These are phyloP conservation scores for Siderastrea radians DNA, from an alignment of 92 coral and sea anemone species.

Conservation along the genomic window DNA sequence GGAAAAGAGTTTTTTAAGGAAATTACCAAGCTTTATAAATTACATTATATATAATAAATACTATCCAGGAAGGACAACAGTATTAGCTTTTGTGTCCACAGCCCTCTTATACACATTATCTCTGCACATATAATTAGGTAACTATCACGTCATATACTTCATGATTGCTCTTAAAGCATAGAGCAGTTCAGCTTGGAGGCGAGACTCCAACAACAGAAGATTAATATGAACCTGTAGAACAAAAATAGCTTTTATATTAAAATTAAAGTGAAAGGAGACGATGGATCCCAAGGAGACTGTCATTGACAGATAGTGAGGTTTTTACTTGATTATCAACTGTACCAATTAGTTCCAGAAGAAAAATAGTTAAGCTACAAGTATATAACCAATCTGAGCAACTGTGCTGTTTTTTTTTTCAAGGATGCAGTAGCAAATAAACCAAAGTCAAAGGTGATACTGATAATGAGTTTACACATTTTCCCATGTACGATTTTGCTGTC, in stretches of 20 bases:
- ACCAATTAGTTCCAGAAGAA: too few species aligned
- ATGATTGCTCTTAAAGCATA: constrained; percentile 94
- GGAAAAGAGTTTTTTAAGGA: not conserved
- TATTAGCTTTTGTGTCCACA: not conserved
- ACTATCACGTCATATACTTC: constrained; percentile 84
- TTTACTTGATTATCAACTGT: too few species aligned
- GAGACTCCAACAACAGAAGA: constrained; percentile 90
- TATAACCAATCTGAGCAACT: too few species aligned
- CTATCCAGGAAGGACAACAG: not conserved
- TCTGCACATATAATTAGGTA: not conserved
- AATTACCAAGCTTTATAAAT: not conserved
- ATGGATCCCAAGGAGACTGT: not conserved
- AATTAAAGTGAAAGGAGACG: not conserved
- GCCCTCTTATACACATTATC: too few species aligned
- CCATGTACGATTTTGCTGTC: too few species aligned
- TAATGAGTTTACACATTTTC: too few species aligned
- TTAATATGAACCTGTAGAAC: constrained; percentile 90
- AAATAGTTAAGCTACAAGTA: too few species aligned
- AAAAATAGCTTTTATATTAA: not conserved
- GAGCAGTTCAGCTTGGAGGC: constrained; percentile 96
- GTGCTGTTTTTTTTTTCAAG: too few species aligned
- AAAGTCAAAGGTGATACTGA: too few species aligned
- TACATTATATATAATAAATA: constrained; percentile 25
- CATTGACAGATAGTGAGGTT: not conserved
- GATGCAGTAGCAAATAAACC: too few species aligned